Evolutionary conservation across 1,140 invertebrate genomes (phyloP), one percentile per base, ranked within the genome.

Genomic region (Steinernema khuongi): DNA sequence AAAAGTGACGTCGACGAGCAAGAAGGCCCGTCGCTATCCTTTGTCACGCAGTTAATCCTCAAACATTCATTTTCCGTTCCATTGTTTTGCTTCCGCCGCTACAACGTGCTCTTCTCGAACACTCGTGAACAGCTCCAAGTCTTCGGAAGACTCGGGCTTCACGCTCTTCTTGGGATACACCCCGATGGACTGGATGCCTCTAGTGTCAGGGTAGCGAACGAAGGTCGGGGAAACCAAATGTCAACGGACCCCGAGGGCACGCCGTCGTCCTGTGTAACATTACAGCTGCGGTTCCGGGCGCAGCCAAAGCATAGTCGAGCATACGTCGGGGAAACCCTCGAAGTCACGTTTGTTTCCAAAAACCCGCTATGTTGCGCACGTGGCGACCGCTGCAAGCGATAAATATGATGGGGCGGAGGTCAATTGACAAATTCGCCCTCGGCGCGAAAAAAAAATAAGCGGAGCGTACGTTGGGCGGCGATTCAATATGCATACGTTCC

Each of bases 321-420:
- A 60, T 60, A 22, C 50, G 26, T 60, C 50, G 22, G 50, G 50
- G 50, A 60, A 60, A 60, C 50, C 50, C 50, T 60, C 22, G 11
- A 26, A n/a, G 50, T 60, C 50, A 60, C 50, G 50, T 60, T 41
- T 60, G 50, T 4, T 7, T 22, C 14, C 50, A 60, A 60, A 60
- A 60, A 60, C 7, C 22, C 50, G 7, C n/a, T 41, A 11, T 41
- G 7, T 41, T n/a, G 26, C 4, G 50, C 11, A n/a, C n/a, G n/a
- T n/a, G n/a, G n/a, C n/a, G n/a, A n/a, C n/a, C n/a, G n/a, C n/a
- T n/a, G n/a, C n/a, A n/a, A n/a, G n/a, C n/a, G n/a, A n/a, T n/a
- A n/a, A n/a, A n/a, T n/a, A n/a, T n/a, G n/a, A n/a, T n/a, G n/a
- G n/a, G n/a, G 4, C 11, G 7, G 14, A 60, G 26, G 14, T 26